Evolutionary conservation across 2,888 invertebrate species (phyloP), one percentile per base, ranked within the genome.

Genomic region (Latheticus oryzae): DNA sequence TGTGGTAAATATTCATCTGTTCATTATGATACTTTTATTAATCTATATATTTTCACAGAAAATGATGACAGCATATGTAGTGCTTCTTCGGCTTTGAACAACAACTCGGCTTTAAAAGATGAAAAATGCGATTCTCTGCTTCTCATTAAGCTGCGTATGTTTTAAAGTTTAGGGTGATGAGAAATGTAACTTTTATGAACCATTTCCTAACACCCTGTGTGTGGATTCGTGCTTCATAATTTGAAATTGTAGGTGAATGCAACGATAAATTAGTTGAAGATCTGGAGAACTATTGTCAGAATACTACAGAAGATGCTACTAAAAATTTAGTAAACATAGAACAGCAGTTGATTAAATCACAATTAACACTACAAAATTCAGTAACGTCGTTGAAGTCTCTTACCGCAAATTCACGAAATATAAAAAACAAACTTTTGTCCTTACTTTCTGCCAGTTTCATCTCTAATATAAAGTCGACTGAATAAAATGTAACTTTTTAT

Each of bases 161-260:
- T n/a, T n/a, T n/a, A n/a, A n/a, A n/a, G n/a, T n/a, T n/a, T n/a
- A n/a, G n/a, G n/a, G n/a, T n/a, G n/a, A n/a, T n/a, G n/a, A n/a
- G n/a, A n/a, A n/a, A n/a, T n/a, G n/a, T n/a, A n/a, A n/a, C n/a
- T n/a, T n/a, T n/a, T n/a, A n/a, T n/a, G n/a, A n/a, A n/a, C n/a
- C n/a, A n/a, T n/a, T n/a, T n/a, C n/a, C n/a, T n/a, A n/a, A n/a
- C n/a, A n/a, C n/a, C n/a, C n/a, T n/a, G n/a, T n/a, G n/a, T n/a
- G n/a, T n/a, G n/a, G n/a, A n/a, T n/a, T n/a, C n/a, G n/a, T n/a
- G n/a, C n/a, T n/a, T n/a, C n/a, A n/a, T n/a, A n/a, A n/a, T n/a
- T n/a, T n/a, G n/a, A n/a, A n/a, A n/a, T n/a, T n/a, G n/a, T n/a
- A 78, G 78, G 69, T 52, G 78, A 78, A 61, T 69, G 67, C 51